phyloP scores from a whole-genome alignment of 2,888 invertebrate species.

The Ditula angustiorana region DNA sequence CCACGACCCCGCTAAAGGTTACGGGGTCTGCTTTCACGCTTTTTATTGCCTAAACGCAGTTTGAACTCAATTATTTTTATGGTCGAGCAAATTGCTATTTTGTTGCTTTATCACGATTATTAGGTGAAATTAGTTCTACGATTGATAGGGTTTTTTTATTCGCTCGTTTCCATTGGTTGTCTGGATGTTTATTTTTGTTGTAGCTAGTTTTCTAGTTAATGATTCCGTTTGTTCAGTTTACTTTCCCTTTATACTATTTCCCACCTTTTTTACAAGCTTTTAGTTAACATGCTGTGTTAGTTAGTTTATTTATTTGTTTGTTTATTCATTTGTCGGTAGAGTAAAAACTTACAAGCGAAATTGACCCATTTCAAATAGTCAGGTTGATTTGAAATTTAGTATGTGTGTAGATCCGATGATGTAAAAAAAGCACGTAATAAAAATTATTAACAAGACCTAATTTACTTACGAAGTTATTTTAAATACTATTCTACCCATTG shows the following conservation, averaged over 20 bases:
- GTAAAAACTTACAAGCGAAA: no score
- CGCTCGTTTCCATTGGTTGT: constrained; percentile 51
- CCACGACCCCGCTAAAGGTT: constrained; percentile 81
- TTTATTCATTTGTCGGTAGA: no score
- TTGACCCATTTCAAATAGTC: no score
- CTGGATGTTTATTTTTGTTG: constrained; percentile 41
- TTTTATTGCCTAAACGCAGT: constrained; percentile 84
- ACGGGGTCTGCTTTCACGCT: constrained; percentile 83
- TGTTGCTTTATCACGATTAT: constrained; percentile 84
- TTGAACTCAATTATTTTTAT: constrained; percentile 86
- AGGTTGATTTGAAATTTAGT: no score
- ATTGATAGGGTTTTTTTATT: constrained; percentile 72
- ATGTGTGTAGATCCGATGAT: no score
- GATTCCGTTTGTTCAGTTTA: constrained; percentile 15
- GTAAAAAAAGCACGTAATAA: no score
- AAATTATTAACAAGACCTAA: no score
- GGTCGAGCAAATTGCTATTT: constrained; percentile 83
- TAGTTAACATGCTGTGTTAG: no score
- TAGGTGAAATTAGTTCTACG: constrained; percentile 78
- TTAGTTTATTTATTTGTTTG: no score
- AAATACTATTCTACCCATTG: no score
- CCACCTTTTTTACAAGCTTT: no score
- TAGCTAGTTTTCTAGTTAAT: constrained; percentile 34
- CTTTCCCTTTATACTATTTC: not conserved
- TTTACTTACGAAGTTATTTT: no score